phyloP scores from a whole-genome alignment of 2,113 vertebrate species.

The Catagonus wagneri region DNA sequence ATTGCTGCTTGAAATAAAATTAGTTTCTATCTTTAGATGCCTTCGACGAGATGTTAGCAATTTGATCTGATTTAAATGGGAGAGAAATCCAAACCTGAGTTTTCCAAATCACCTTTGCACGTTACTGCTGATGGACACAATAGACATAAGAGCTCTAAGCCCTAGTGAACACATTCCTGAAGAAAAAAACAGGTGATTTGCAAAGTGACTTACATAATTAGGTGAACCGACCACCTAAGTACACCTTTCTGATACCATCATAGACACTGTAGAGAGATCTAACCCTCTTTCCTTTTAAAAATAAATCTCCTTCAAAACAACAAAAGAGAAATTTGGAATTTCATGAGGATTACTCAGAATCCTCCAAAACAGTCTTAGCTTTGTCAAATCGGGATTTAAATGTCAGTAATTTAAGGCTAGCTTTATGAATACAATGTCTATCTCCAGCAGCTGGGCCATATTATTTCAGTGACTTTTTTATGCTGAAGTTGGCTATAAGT shows the following conservation, averaged over 20 bases:
- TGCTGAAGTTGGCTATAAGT: conserved; percentile 84
- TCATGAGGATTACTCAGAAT: conserved; percentile 79
- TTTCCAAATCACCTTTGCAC: conserved; percentile 69
- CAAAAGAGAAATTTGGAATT: conserved; percentile 81
- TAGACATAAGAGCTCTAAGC: conserved; percentile 20
- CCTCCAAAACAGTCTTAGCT: conserved; percentile 77
- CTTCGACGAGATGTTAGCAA: conserved; percentile 8
- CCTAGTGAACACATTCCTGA: conserved; percentile 35
- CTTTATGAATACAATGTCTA: conserved; percentile 79
- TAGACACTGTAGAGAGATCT: neutral
- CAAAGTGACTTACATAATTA: conserved; percentile 64
- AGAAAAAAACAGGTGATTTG: conserved; percentile 55
- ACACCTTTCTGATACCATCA: conserved; percentile 62
- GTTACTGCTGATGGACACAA: conserved; percentile 41
- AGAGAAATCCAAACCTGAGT: conserved; percentile 63
- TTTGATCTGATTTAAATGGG: conserved; percentile 59
- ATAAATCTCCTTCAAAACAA: conserved; percentile 64
- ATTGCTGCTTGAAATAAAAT: conserved; percentile 73
- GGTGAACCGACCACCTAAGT: neutral
- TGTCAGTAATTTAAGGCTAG: conserved; percentile 83
- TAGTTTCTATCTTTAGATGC: conserved; percentile 73
- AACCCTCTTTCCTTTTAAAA: conserved; percentile 47
- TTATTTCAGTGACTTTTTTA: conserved; percentile 83
- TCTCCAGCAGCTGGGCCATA: conserved; percentile 82
- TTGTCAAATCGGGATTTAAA: conserved; percentile 83